Evolutionary conservation across 1,140 invertebrate genomes (phyloP), one percentile per base, ranked within the genome.

Genomic region (Ridgeia piscesae): DNA sequence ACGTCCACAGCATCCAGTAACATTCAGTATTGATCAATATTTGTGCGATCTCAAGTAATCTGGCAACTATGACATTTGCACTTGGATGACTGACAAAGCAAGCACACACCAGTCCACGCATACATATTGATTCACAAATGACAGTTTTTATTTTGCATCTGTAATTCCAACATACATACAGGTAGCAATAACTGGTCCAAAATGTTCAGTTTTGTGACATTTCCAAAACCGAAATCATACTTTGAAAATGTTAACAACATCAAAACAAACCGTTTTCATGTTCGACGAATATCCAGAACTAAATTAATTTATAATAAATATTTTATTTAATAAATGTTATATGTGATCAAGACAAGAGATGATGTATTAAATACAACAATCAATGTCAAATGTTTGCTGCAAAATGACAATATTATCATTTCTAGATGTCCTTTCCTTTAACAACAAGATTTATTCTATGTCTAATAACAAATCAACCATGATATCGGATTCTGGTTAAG

Each of bases 21-120:
- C 31, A 35, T 42, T 91, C n/a, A 91, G 33, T 31, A 91, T n/a
- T 91, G 89, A 91, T 42, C 42, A 42, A 42, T 42, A 42, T 42
- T 42, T 6, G 4, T 42, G 42, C 42, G 42, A 42, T 42, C 42
- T 42, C 11, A 11, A 6, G 42, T 42, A 42, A 42, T 42, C 42
- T 42, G 42, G 42, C 42, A 42, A 89, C 33, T 89, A 33, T 33
- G 33, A 89, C 34, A 89, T 4, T 33, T 33, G 89, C 34, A 6
- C 4, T 34, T 35, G 77, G 42, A 33, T 6, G 11, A 42, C 42
- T 42, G 4, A 42, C 11, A 42, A 42, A 42, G 11, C 42, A 42
- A 42, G 11, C 42, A 42, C 42, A 11, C 42, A 42, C 11, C 42
- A 11, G 4, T 42, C 42, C 4, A 42, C 42, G 11, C 42, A 11